These are phyloP conservation scores for Phaonia tiefii DNA, from an alignment of 2,888 invertebrate species.

Conservation along the genomic window DNA sequence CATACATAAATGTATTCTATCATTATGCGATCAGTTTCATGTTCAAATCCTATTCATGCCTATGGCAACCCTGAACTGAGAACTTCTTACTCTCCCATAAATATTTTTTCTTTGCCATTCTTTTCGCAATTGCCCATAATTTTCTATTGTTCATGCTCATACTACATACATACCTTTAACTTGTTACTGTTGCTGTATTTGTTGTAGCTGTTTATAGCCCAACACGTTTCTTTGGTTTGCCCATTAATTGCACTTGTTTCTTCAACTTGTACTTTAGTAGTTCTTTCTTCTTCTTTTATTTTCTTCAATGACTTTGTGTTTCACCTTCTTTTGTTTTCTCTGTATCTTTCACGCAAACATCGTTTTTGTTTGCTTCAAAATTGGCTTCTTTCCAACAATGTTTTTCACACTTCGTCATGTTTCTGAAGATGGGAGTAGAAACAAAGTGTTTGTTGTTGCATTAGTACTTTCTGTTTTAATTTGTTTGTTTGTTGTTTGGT, in stretches of 20 bases:
- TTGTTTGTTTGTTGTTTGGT: background rate
- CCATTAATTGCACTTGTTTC: slow-evolving; percentile 64
- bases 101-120: background rate
- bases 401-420: background rate
- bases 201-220: slow-evolving; percentile 17
- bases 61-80: background rate
- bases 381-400: background rate
- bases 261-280: slow-evolving; percentile 47
- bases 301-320: slow-evolving; percentile 5
- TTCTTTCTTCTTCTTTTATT: slow-evolving; percentile 39
- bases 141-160: no score
- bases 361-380: background rate
- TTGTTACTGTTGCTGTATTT: slow-evolving; percentile 5
- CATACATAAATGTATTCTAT: no score
- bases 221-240: slow-evolving; percentile 51
- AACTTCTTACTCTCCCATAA: no score
- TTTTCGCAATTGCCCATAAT: slow-evolving; percentile 38
- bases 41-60: no score
- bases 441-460: slow-evolving; percentile 17
- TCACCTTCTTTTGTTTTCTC: no score
- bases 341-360: no score
- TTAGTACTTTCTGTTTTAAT: slow-evolving; percentile 26
- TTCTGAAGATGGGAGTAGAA: no score
- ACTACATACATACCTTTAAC: no score
- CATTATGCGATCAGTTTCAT: no score